Conservation (phyloP, 2,113 vertebrate species). For the Elgaria multicarinata region DNA sequence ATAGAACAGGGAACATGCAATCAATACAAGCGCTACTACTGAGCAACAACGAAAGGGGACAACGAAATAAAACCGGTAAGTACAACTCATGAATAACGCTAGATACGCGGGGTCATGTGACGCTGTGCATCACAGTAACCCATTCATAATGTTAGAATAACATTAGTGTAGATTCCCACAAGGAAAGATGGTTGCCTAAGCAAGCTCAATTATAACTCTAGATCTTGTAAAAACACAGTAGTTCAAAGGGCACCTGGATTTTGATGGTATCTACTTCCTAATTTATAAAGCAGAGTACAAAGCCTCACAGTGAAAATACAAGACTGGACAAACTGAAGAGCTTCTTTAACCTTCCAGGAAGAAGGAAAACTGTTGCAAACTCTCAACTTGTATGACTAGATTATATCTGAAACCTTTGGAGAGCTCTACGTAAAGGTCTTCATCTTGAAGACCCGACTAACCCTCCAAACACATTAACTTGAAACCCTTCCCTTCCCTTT, state of each 20-base stretch:
- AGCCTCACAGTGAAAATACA: not conserved
- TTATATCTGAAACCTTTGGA: not conserved
- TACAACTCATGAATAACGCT: too few relatives aligned
- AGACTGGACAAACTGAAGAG: not conserved
- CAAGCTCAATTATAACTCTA: not conserved
- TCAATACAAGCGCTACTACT: too few relatives aligned
- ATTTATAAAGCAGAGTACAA: not conserved
- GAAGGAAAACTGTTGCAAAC: not conserved
- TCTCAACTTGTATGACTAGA: not conserved
- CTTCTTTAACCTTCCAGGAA: not conserved
- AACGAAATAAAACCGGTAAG: too few relatives aligned
- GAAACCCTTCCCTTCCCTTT: not conserved
- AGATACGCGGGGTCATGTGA: too few relatives aligned
- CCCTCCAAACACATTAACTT: not conserved
- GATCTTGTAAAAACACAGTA: not conserved
- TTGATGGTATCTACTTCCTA: not conserved
- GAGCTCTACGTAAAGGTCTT: not conserved
- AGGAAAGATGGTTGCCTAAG: not conserved
- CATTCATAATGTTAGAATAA: too few relatives aligned
- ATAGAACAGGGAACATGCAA: too few relatives aligned
- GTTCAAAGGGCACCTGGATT: not conserved
- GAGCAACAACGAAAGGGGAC: too few relatives aligned
- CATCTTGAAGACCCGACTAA: not conserved
- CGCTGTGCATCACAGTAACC: too few relatives aligned
- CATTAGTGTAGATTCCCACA: too few relatives aligned